Percentiles rank a stretch among this genome's conserved stretches.
Evolutionary conservation across 2,888 invertebrate genomes (phyloP).

Genomic region (Yponomeuta cagnagella): DNA sequence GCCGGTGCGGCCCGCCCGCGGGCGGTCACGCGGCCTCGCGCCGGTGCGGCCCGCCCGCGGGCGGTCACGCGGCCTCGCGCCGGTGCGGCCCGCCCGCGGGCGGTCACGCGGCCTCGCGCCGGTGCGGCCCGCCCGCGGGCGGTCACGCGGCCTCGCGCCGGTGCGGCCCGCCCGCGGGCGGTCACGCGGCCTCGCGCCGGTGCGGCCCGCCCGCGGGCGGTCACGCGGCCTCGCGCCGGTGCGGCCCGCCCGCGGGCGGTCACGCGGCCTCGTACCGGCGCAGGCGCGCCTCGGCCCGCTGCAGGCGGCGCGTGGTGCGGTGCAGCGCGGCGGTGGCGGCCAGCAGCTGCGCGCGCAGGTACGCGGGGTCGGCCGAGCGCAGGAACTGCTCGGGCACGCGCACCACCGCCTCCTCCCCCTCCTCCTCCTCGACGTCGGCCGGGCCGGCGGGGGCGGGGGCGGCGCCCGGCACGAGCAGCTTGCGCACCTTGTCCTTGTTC

Average conservation of each 20-base stretch:
- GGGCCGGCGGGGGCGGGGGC: background rate
- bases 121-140: background rate
- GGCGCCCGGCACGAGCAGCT: conserved; percentile 37
- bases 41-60: too few relatives aligned
- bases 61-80: too few relatives aligned
- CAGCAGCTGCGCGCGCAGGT: conserved; percentile 37
- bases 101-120: too few relatives aligned
- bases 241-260: background rate
- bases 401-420: conserved; percentile 17
- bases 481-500: conserved; percentile 52
- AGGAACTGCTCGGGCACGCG: conserved; percentile 30
- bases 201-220: background rate
- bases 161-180: background rate
- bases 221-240: background rate
- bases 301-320: conserved; percentile 23
- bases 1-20: background rate
- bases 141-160: background rate
- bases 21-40: background rate
- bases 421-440: background rate
- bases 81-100: too few relatives aligned
- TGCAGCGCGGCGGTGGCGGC: conserved; percentile 35
- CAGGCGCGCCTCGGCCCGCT: conserved; percentile 8
- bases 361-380: conserved; percentile 24
- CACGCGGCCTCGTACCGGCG: background rate
- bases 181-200: too few relatives aligned